These are phyloP conservation scores for Phymanthus crucifer DNA, from an alignment of 92 coral and sea anemone genomes.

Conservation along the genomic window DNA sequence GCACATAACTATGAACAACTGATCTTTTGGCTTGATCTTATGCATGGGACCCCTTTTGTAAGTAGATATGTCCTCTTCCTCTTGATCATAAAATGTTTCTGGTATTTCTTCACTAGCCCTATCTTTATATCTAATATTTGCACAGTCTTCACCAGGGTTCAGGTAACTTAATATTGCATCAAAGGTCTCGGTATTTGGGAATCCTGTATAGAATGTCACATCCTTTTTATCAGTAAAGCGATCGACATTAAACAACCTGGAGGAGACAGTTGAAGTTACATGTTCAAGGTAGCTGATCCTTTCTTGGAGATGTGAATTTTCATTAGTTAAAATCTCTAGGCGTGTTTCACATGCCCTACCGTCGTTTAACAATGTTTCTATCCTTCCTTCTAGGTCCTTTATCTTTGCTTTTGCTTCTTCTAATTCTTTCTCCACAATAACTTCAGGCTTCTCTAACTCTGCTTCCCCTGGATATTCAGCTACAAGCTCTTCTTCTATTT, in stretches of 20 bases:
- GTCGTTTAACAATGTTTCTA: too few relatives aligned
- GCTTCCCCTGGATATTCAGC: too few relatives aligned
- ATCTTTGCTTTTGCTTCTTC: too few relatives aligned
- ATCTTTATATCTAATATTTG: background rate
- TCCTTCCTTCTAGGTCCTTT: too few relatives aligned
- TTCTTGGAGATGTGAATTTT: too few relatives aligned
- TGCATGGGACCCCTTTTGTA: background rate
- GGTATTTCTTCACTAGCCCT: background rate
- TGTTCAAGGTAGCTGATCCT: too few relatives aligned
- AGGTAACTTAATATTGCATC: background rate
- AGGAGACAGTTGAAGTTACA: too few relatives aligned
- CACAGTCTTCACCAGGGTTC: background rate
- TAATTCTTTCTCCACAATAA: too few relatives aligned
- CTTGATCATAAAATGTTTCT: background rate
- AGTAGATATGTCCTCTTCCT: background rate
- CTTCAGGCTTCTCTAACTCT: too few relatives aligned
- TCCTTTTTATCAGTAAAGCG: background rate
- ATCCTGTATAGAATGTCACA: background rate
- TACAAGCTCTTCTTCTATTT: too few relatives aligned
- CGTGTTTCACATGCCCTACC: too few relatives aligned
- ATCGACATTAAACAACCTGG: background rate
- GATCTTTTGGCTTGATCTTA: conserved; percentile 19
- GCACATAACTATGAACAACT: conserved; percentile 23
- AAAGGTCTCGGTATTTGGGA: background rate
- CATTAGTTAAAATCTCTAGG: too few relatives aligned